These are phyloP conservation scores for Stenopsyche tienmushanensis DNA, from an alignment of 1,140 invertebrate species.

Conservation along the genomic window DNA sequence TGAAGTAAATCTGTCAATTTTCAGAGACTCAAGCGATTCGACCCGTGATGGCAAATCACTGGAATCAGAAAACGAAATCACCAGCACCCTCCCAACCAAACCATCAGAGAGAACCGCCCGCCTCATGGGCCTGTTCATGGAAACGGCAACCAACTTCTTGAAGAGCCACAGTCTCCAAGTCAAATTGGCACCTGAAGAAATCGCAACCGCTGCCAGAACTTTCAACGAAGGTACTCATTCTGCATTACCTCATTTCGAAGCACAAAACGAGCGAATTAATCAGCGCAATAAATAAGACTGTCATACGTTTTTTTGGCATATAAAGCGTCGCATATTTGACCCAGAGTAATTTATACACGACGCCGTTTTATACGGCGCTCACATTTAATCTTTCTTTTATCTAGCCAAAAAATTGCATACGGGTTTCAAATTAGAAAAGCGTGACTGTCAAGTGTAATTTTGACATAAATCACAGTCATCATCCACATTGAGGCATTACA, in stretches of 20 bases:
- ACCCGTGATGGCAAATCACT: slow-evolving; percentile 54
- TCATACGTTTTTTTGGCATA: neutral
- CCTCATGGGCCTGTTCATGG: slow-evolving; percentile 57
- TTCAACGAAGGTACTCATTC: slow-evolving; percentile 63
- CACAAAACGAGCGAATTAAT: no score
- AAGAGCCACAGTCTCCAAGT: slow-evolving; percentile 62
- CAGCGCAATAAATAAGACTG: neutral
- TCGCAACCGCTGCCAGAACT: slow-evolving; percentile 57
- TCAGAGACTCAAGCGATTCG: slow-evolving; percentile 46
- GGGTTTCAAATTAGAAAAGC: neutral
- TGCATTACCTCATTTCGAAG: no score
- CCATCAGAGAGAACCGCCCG: slow-evolving; percentile 54
- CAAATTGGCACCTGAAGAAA: slow-evolving; percentile 56
- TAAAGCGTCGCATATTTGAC: neutral
- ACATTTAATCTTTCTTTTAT: no score
- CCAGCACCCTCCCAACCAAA: slow-evolving; percentile 57
- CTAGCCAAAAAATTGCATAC: no score
- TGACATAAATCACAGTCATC: neutral
- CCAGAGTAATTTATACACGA: no score
- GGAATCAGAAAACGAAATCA: slow-evolving; percentile 55
- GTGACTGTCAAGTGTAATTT: neutral
- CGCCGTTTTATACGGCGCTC: no score
- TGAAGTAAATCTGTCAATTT: no score
- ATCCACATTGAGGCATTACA: neutral
- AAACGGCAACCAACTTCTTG: slow-evolving; percentile 58